These are phyloP conservation scores for Rhopalosiphum maidis DNA, from an alignment of 1,140 invertebrate species.

Conservation along the genomic window DNA sequence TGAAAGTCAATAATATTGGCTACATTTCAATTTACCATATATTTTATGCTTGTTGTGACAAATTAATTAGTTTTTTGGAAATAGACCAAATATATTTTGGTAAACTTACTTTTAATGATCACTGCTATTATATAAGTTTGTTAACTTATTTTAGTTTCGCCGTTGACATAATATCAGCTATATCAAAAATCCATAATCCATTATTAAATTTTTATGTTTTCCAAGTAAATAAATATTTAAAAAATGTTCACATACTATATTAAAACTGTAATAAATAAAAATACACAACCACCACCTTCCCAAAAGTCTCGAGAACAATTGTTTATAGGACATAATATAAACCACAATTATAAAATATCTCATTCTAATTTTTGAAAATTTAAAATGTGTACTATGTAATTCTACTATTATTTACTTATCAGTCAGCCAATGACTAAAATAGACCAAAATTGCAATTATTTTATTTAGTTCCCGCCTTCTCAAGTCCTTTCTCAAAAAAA, in stretches of 20 bases:
- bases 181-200: neutral
- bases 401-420: too few species aligned
- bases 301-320: too few species aligned
- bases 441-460: neutral
- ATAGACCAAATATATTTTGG: neutral
- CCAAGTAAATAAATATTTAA: too few species aligned
- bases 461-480: neutral
- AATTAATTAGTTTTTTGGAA: neutral
- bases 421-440: neutral
- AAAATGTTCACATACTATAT: too few species aligned
- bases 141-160: neutral
- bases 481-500: neutral
- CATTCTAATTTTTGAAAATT: too few species aligned
- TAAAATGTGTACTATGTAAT: too few species aligned
- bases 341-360: too few species aligned
- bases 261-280: too few species aligned
- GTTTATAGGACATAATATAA: too few species aligned
- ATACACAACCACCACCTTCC: too few species aligned
- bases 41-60: neutral
- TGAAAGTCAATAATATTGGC: neutral
- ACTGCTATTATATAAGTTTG: neutral
- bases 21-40: slow-evolving; percentile 7
- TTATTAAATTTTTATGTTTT: neutral
- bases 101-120: neutral
- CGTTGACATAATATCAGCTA: neutral